Base-by-base conservation (phyloP, 2,113 vertebrate species). In the Sinocyclocheilus anophthalmus region DNA sequence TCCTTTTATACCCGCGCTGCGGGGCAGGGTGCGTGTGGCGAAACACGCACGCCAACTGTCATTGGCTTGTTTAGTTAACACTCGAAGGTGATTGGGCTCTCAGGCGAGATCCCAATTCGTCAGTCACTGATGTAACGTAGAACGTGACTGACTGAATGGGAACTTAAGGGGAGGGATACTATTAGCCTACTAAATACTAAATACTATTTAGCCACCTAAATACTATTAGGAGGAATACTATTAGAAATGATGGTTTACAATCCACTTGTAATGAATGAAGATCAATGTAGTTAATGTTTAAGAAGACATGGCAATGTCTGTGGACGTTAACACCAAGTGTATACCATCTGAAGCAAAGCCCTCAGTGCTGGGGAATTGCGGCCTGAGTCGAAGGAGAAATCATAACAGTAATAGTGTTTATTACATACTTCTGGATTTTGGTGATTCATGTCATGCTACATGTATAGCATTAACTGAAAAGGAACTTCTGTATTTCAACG, bases 221-320 rank as follows among this genome's bases (percentile, higher is more conserved):
- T 42, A 42, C 39, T 8, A 42, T 42, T 8, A 42, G 55, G 37
- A 87, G 61, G 39, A 76, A 77, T 65, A 84, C 48, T 84, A 80
- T 78, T 77, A 42, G 20, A 3, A 37, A 55, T 48, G 5, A 30
- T 26, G 22, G 13, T 80, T 11, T 63, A 39, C 22, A 61, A 39
- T 37, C 1, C 33, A 24, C 0, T 42, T 50, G n/a, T 48, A 67
- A 14, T 67, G 59, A 30, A 9, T 61, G 33, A 12, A 80, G 33
- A 61, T 42, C 55, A 24, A 79, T 61, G 55, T 37, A 22, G 53
- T 78, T 33, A 7, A 55, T 37, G 4, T n/a, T 61, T 57, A 79
- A 14, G 10, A 77, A 37, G 26, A 76, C 18, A 4, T 63, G 22
- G n/a, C 12, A n/a, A 63, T 42, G n/a, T n/a, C 9, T 10, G 3